A percentile compares a stretch with the other conserved stretches of the same genome.
These are phyloP conservation scores for Pseudocheirus occidentalis DNA, from an alignment of 2,797 vertebrate genomes.

Conservation along the genomic window DNA sequence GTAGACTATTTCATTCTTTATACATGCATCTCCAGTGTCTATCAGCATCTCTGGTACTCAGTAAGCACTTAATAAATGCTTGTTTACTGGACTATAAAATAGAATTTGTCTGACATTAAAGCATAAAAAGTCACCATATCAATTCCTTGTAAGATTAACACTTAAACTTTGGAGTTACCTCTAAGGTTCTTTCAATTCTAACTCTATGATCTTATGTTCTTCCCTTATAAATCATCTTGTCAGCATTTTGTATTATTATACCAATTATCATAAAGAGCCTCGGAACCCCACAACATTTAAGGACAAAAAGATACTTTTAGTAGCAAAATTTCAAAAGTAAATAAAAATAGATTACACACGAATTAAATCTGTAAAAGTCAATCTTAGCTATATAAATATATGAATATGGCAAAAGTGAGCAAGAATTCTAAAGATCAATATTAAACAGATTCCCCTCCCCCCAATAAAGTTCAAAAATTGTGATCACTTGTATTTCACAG, in stretches of 20 bases:
- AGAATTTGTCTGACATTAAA: not conserved
- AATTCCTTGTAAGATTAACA: not conserved
- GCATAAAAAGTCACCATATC: not conserved
- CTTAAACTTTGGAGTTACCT: not conserved
- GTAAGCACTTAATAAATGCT: not conserved
- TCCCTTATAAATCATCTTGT: not conserved
- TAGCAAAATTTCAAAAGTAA: conserved; percentile 9
- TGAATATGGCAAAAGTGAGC: not conserved
- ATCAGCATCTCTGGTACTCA: not conserved
- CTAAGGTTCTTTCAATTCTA: not conserved
- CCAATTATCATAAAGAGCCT: not conserved
- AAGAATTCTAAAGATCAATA: not conserved
- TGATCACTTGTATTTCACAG: not conserved
- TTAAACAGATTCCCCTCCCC: not conserved
- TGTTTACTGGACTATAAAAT: not conserved
- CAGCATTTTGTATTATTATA: not conserved
- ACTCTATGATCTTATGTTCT: not conserved
- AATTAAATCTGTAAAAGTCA: conserved; percentile 18
- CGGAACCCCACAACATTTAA: not conserved
- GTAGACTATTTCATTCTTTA: not conserved
- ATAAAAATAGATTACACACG: not conserved
- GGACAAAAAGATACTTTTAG: conserved; percentile 5
- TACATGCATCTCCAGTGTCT: not conserved
- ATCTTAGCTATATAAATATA: not conserved
- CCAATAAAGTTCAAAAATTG: not conserved